These are phyloP conservation scores for Rhinogobio ventralis DNA, from an alignment of 2,797 vertebrate species.

Conservation along the genomic window DNA sequence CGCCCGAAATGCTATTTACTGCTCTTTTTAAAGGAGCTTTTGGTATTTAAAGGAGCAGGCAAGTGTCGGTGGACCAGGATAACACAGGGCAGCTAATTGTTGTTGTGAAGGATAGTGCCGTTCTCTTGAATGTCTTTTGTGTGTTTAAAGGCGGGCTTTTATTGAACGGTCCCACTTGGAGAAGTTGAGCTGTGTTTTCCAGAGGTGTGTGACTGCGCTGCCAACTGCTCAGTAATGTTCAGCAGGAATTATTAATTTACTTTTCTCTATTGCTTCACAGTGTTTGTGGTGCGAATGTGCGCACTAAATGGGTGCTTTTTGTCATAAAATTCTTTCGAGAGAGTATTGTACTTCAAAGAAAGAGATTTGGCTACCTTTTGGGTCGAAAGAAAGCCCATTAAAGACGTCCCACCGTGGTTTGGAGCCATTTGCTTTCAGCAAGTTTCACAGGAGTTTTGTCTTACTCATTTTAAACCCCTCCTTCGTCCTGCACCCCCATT, in stretches of 20 bases:
- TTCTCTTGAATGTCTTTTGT: conserved; percentile 48
- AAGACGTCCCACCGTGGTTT: conserved; percentile 50
- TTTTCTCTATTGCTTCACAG: background rate
- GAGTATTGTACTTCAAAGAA: background rate
- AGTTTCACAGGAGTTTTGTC: conserved; percentile 54
- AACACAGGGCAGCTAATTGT: conserved; percentile 53
- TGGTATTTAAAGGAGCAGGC: conserved; percentile 58
- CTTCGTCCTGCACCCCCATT: conserved; percentile 8
- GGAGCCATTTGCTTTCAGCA: conserved; percentile 48
- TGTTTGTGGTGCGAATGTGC: background rate
- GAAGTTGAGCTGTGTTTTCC: conserved; percentile 34
- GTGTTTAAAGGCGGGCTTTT: conserved; percentile 41
- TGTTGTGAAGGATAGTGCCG: conserved; percentile 38
- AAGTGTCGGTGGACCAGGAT: conserved; percentile 44
- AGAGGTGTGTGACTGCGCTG: conserved; percentile 16
- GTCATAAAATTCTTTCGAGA: background rate
- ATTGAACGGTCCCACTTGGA: conserved; percentile 12
- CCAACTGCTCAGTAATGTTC: background rate
- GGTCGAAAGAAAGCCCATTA: background rate
- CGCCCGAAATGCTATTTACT: conserved; percentile 55
- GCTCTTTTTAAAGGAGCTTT: conserved; percentile 57
- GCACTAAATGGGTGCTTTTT: background rate
- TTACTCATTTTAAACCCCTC: conserved; percentile 78
- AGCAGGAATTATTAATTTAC: background rate
- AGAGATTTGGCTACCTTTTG: conserved; percentile 32